Conservation (phyloP, 2,113 vertebrate species). For the Cavia aperea region DNA sequence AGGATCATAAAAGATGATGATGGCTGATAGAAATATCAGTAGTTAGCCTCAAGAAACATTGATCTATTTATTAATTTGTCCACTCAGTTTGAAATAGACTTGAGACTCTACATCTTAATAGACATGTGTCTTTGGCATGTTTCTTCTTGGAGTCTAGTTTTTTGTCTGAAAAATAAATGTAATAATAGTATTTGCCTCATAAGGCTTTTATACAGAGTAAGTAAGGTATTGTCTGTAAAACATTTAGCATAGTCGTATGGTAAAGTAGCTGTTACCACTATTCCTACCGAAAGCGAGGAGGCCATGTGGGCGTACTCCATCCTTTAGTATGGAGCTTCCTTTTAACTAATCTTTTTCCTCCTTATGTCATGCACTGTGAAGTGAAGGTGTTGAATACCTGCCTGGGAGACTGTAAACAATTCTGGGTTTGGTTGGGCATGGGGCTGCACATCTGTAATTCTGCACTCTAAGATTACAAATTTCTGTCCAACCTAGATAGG, state of each 20-base stretch:
- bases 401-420: slow-evolving; percentile 17
- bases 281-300: neutral
- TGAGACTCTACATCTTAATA: slow-evolving; percentile 24
- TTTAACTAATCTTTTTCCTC: neutral
- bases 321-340: neutral
- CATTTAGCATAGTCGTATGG: neutral
- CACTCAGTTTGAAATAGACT: slow-evolving; percentile 27
- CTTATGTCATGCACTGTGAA: neutral
- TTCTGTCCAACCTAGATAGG: neutral
- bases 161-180: slow-evolving; percentile 43
- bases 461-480: neutral
- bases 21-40: neutral
- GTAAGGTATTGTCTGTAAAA: neutral
- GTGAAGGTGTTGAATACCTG: neutral
- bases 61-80: slow-evolving; percentile 45
- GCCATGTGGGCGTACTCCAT: too few species aligned
- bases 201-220: neutral
- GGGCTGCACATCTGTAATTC: neutral
- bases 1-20: neutral
- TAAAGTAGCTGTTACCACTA: neutral
- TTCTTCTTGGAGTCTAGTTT: slow-evolving; percentile 40
- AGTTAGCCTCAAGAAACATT: slow-evolving; percentile 40
- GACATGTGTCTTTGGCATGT: slow-evolving; percentile 32
- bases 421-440: neutral
- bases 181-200: slow-evolving; percentile 13